phyloP scores from a whole-genome alignment of 2,113 vertebrate species.

The Pangasianodon hypophthalmus region DNA sequence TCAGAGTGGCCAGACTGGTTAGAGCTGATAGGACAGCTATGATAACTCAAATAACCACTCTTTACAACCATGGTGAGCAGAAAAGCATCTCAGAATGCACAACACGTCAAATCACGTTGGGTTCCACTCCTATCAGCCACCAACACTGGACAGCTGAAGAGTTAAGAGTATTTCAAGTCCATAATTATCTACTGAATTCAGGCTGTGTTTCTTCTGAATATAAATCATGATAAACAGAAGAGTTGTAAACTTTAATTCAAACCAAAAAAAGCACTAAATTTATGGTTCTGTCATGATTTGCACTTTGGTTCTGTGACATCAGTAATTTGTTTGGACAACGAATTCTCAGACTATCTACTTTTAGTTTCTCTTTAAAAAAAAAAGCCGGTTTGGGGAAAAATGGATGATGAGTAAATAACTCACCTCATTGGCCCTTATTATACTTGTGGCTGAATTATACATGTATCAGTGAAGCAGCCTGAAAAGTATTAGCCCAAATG shows the following conservation, averaged over 20 bases:
- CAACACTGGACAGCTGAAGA: neutral
- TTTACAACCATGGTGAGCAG: neutral
- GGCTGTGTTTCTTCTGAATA: neutral
- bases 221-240: neutral
- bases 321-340: neutral
- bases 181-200: neutral
- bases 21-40: neutral
- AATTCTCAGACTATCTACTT: neutral
- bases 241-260: no score
- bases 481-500: neutral
- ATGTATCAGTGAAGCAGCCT: neutral
- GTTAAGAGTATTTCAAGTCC: neutral
- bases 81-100: neutral
- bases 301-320: neutral
- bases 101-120: neutral
- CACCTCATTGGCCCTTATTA: neutral
- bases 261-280: neutral
- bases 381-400: neutral
- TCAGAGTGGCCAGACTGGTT: neutral
- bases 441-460: neutral
- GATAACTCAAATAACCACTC: neutral
- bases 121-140: neutral
- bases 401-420: neutral
- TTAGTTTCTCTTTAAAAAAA: neutral
- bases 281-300: neutral